Evolutionary conservation across 2,888 invertebrate species (phyloP).

Genomic region (Cataglyphis altisquamis): DNA sequence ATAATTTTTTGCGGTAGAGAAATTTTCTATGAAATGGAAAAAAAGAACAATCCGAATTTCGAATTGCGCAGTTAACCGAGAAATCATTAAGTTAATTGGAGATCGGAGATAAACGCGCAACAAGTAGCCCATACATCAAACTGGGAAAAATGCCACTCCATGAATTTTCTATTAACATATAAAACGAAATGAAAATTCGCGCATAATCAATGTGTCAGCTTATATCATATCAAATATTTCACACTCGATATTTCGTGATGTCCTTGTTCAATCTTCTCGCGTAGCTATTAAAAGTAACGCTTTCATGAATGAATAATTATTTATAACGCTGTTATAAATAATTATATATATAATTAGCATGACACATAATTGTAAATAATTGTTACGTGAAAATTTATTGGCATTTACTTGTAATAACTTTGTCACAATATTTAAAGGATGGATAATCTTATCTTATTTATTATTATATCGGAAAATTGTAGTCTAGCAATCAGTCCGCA

Average conservation of each 20-base stretch:
- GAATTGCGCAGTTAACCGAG: constrained; percentile 14
- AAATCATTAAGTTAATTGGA: constrained; percentile 39
- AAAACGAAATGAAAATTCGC: constrained; percentile 34
- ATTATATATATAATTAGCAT: background rate
- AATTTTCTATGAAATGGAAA: constrained; percentile 4
- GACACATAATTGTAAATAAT: background rate
- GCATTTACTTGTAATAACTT: background rate
- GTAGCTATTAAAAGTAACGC: background rate
- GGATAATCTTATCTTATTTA: background rate
- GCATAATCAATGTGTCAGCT: constrained; percentile 35
- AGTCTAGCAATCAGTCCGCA: background rate
- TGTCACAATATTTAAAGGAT: background rate
- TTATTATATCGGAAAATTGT: background rate
- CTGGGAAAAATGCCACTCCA: constrained; percentile 21
- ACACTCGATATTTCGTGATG: background rate
- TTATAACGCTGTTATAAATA: background rate
- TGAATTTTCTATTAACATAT: constrained; percentile 36
- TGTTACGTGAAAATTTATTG: background rate
- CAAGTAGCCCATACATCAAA: constrained; percentile 43
- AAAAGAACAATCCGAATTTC: background rate
- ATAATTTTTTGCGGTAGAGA: background rate
- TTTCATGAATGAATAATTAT: background rate
- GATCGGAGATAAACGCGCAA: constrained; percentile 48
- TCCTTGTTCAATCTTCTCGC: background rate
- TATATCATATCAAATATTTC: constrained; percentile 28